phyloP scores from a whole-genome alignment of 2,797 vertebrate species.

The Chelmon rostratus region DNA sequence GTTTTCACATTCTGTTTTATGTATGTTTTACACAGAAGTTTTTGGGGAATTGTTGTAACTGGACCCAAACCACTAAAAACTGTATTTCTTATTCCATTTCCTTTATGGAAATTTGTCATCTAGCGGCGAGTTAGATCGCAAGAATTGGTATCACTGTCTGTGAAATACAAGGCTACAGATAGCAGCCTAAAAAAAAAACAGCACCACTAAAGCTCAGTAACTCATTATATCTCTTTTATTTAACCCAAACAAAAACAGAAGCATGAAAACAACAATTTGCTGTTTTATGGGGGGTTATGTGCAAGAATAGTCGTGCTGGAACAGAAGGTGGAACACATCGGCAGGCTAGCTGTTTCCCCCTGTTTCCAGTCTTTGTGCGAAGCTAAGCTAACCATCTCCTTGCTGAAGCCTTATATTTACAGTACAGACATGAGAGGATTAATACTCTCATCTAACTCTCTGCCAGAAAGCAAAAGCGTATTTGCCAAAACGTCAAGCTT shows the following conservation, averaged over 20 bases:
- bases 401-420: background rate
- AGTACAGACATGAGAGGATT: background rate
- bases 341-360: background rate
- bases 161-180: background rate
- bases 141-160: background rate
- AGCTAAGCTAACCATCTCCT: conserved; percentile 10
- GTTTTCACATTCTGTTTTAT: too few relatives aligned
- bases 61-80: too few relatives aligned
- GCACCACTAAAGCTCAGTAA: background rate
- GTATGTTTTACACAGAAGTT: too few relatives aligned
- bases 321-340: background rate
- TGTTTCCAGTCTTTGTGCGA: background rate
- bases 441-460: background rate
- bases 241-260: background rate
- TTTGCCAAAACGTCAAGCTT: background rate
- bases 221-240: background rate
- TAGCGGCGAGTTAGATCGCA: background rate
- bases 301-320: background rate
- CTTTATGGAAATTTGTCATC: too few relatives aligned
- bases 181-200: background rate
- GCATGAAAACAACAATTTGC: background rate
- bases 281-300: background rate
- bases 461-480: background rate
- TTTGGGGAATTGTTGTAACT: too few relatives aligned
- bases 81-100: too few relatives aligned